Conservation (phyloP, 2,797 vertebrate genomes). For the Luscinia megarhynchos region DNA sequence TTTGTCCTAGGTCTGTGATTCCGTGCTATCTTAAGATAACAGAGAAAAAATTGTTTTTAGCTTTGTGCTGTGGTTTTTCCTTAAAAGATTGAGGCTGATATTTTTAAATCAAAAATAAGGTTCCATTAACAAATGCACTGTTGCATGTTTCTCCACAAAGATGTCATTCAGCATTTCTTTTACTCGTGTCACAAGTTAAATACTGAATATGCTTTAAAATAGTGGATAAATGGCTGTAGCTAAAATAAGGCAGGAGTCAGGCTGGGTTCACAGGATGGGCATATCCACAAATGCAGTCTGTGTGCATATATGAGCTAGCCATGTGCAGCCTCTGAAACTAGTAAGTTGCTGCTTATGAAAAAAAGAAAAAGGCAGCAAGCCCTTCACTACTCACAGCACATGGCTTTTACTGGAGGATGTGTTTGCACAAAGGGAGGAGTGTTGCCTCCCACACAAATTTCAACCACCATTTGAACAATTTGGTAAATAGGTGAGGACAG, state of each 20-base stretch:
- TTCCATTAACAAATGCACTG: neutral
- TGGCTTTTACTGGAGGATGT: neutral
- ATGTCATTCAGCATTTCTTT: neutral
- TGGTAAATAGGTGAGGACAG: constrained; percentile 4
- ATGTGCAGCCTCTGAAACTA: neutral
- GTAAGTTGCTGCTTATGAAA: neutral
- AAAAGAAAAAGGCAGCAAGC: neutral
- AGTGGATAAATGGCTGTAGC: neutral
- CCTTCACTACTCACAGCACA: neutral
- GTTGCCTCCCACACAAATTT: neutral
- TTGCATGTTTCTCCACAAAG: neutral
- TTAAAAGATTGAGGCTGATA: neutral
- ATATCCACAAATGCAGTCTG: neutral
- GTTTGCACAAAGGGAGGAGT: neutral
- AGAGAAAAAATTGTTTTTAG: neutral
- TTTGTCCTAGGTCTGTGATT: neutral
- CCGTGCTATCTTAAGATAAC: neutral
- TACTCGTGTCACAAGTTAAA: neutral
- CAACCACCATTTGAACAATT: neutral
- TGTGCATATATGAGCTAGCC: neutral
- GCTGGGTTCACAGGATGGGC: neutral
- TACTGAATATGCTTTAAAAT: neutral
- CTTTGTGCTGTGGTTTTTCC: neutral
- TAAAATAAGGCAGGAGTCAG: neutral
- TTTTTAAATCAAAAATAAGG: neutral